Conservation (phyloP, 2,113 vertebrate species). For the Cnemophilus loriae region DNA sequence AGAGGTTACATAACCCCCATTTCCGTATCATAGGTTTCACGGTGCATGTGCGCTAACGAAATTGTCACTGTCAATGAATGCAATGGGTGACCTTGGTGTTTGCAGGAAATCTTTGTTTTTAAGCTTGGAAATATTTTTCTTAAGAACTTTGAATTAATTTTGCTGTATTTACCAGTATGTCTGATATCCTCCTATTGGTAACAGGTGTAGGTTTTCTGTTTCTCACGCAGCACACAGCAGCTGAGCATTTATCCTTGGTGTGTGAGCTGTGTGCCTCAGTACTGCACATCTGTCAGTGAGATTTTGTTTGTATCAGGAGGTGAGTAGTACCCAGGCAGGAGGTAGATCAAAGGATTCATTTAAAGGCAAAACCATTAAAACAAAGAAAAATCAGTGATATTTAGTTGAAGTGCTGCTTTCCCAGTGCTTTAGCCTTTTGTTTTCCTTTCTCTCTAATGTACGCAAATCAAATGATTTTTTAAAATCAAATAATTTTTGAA, state of each 20-base stretch:
- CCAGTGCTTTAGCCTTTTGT: background rate
- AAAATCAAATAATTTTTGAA: no score
- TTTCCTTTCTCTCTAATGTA: background rate
- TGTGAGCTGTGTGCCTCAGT: background rate
- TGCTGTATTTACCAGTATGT: background rate
- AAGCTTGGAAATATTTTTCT: background rate
- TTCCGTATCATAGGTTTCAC: background rate
- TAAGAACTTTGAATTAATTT: background rate
- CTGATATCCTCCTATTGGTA: background rate
- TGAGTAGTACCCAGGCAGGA: background rate
- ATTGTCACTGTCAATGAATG: rapidly evolving
- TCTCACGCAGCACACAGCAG: background rate
- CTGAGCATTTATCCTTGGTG: background rate
- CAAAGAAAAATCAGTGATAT: background rate
- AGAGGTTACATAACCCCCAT: background rate
- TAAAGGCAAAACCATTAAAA: background rate
- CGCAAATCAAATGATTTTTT: background rate
- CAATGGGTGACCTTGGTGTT: background rate
- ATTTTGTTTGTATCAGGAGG: background rate
- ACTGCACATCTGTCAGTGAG: background rate
- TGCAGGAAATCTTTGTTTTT: background rate
- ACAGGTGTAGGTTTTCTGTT: background rate
- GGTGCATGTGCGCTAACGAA: background rate
- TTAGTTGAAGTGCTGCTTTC: background rate
- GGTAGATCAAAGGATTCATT: background rate